Evolutionary conservation across 2,797 vertebrate species (phyloP).

Genomic region (Percopsis omiscomaycus): DNA sequence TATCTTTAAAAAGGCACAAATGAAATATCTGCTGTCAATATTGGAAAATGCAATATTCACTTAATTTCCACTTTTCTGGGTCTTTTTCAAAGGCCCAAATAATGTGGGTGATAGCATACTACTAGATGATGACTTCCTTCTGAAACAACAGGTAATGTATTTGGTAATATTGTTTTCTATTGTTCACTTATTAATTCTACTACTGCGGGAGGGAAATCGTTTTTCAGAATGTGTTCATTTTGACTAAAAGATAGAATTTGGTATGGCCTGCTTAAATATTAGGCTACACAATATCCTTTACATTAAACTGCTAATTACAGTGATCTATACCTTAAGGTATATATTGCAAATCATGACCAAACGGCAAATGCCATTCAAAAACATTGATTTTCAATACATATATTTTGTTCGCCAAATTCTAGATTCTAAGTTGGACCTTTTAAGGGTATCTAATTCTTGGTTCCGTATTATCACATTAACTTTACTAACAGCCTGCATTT

Average conservation of each 20-base stretch:
- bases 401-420: slow-evolving; percentile 6
- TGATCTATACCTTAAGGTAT: no score
- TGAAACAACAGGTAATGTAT: slow-evolving; percentile 63
- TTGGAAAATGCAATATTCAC: slow-evolving; percentile 4
- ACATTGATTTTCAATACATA: background rate
- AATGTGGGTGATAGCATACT: slow-evolving; percentile 1
- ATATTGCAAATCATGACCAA: no score
- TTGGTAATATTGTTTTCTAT: background rate
- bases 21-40: background rate
- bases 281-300: no score
- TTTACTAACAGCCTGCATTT: slow-evolving; percentile 20
- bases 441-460: background rate
- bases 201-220: background rate
- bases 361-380: no score
- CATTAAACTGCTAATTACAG: no score
- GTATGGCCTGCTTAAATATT: no score
- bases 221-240: background rate
- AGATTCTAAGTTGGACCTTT: slow-evolving; percentile 1
- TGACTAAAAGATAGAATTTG: no score
- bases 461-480: background rate
- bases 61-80: slow-evolving; percentile 1
- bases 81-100: slow-evolving; percentile 25
- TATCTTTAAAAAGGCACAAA: background rate
- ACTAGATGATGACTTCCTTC: slow-evolving; percentile 38
- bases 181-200: background rate